Percentiles rank a stretch among this genome's conserved stretches.
Evolutionary conservation across 2,888 invertebrate species (phyloP).

Genomic region (Ectropis crepuscularia): DNA sequence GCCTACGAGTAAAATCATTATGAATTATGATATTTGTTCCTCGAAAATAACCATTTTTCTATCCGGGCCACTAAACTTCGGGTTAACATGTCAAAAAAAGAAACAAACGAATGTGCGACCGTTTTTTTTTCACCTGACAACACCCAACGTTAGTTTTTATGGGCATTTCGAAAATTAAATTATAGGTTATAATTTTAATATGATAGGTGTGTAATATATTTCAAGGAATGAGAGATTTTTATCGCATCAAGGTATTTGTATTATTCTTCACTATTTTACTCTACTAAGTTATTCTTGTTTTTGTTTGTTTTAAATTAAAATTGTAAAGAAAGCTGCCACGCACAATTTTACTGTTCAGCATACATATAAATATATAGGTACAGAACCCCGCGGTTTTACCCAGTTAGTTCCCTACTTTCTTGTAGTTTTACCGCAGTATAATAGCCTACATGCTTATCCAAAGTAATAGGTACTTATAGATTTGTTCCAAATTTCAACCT

Average conservation of each 20-base stretch:
- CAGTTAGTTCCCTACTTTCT: too few species aligned
- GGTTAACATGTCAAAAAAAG: slow-evolving; percentile 59
- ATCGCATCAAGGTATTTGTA: slow-evolving; percentile 67
- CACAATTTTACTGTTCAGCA: too few species aligned
- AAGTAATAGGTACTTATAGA: too few species aligned
- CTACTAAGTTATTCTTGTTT: slow-evolving; percentile 47
- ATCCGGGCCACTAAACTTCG: slow-evolving; percentile 68
- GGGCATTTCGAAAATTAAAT: slow-evolving; percentile 81
- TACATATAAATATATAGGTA: too few species aligned
- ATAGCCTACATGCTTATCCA: too few species aligned
- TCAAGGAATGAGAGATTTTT: slow-evolving; percentile 71
- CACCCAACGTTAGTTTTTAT: slow-evolving; percentile 74
- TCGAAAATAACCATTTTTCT: slow-evolving; percentile 69
- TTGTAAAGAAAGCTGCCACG: neutral
- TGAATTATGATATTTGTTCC: slow-evolving; percentile 71
- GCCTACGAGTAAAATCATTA: slow-evolving; percentile 17
- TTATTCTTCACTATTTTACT: slow-evolving; percentile 52
- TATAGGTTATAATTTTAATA: slow-evolving; percentile 84
- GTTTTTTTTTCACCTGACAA: slow-evolving; percentile 77
- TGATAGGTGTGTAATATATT: slow-evolving; percentile 82
- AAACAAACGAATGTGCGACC: slow-evolving; percentile 75
- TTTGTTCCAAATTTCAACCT: too few species aligned
- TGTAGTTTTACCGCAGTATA: too few species aligned
- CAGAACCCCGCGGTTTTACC: too few species aligned
- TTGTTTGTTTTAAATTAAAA: slow-evolving; percentile 47